These are phyloP conservation scores for Theretra japonica DNA, from an alignment of 2,888 invertebrate genomes.

Conservation along the genomic window DNA sequence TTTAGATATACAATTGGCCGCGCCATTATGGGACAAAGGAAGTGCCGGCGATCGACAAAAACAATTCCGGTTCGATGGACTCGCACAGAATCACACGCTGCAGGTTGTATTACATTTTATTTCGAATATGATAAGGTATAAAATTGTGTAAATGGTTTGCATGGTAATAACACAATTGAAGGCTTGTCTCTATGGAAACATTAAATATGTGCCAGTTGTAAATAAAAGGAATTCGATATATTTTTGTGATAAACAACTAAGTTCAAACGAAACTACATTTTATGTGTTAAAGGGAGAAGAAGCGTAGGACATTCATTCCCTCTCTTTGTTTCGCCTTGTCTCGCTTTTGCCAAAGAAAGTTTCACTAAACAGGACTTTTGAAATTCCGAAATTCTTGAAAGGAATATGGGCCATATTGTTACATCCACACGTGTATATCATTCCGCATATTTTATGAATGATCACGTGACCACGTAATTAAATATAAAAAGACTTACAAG, in stretches of 20 bases:
- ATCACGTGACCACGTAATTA: too few relatives aligned
- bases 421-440: too few relatives aligned
- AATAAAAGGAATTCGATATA: not conserved
- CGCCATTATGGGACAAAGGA: conserved; percentile 19
- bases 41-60: conserved; percentile 20
- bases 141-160: not conserved
- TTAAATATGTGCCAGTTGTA: not conserved
- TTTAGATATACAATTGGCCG: not conserved
- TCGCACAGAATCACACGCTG: not conserved
- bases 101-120: not conserved
- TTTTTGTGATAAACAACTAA: not conserved
- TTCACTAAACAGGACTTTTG: too few relatives aligned
- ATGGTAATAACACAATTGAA: not conserved
- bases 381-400: too few relatives aligned
- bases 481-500: too few relatives aligned
- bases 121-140: not conserved
- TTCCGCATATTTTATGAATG: too few relatives aligned
- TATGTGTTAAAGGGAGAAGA: too few relatives aligned
- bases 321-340: too few relatives aligned
- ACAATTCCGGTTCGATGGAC: conserved; percentile 17
- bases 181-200: not conserved
- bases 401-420: too few relatives aligned
- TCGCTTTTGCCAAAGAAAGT: too few relatives aligned
- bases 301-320: too few relatives aligned
- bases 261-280: too few relatives aligned